Evolutionary conservation across 2,113 vertebrate species (phyloP).

Genomic region (Microcebus ravelobensis): DNA sequence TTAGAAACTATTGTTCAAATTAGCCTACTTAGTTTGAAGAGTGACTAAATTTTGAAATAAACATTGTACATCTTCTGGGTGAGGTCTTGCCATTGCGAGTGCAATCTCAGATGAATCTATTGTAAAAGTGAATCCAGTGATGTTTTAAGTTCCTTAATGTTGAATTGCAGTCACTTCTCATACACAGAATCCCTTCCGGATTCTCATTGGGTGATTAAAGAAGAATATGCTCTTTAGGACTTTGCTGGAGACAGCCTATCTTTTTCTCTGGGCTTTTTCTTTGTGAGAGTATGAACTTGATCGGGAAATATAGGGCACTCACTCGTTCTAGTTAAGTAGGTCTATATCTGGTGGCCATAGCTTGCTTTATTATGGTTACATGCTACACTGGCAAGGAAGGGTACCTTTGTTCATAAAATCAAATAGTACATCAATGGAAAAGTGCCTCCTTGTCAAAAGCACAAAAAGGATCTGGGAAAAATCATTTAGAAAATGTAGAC

Average conservation of each 20-base stretch:
- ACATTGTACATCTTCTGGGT: neutral
- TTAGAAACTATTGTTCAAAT: constrained; percentile 41
- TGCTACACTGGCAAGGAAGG: neutral
- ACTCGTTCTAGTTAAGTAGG: neutral
- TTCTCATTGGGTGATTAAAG: constrained; percentile 21
- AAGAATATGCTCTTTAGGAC: constrained; percentile 6
- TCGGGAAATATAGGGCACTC: neutral
- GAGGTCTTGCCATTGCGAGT: neutral
- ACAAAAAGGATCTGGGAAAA: neutral
- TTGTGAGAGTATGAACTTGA: constrained; percentile 51
- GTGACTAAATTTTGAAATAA: neutral
- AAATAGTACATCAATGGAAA: neutral
- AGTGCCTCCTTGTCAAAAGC: constrained; percentile 12
- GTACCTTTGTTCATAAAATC: constrained; percentile 48
- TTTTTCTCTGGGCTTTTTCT: constrained; percentile 22
- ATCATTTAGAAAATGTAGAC: constrained; percentile 25
- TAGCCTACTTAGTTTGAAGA: constrained; percentile 35
- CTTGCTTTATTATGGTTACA: neutral
- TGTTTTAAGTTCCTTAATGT: neutral
- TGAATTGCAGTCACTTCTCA: neutral
- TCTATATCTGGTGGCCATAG: constrained; percentile 18
- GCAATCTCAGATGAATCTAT: neutral
- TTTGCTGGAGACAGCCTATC: neutral
- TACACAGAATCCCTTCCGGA: constrained; percentile 21
- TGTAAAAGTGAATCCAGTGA: neutral